A percentile compares a stretch with the other conserved stretches of the same genome.
These are phyloP conservation scores for Ashinkailepas kermadecensis DNA, from an alignment of 2,888 invertebrate species.

Conservation along the genomic window DNA sequence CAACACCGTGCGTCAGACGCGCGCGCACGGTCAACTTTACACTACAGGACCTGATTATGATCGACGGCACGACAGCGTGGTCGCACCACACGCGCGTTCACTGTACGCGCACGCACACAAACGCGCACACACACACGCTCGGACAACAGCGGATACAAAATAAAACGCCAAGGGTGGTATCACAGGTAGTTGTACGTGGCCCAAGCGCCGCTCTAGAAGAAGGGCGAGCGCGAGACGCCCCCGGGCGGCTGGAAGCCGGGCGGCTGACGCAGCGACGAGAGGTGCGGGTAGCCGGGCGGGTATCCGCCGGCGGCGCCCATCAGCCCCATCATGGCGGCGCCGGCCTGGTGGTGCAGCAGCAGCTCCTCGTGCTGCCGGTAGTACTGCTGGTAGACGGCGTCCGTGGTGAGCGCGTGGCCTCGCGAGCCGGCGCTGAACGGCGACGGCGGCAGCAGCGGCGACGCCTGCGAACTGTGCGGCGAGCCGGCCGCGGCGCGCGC, in stretches of 20 bases:
- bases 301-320: slow-evolving; percentile 6
- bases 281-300: slow-evolving; percentile 20
- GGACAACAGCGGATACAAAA: background rate
- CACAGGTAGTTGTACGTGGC: slow-evolving; percentile 15
- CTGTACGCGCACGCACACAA: background rate
- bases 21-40: background rate
- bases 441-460: background rate
- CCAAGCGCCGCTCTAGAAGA: background rate
- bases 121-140: background rate
- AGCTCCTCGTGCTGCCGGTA: slow-evolving; percentile 8
- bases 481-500: slow-evolving; percentile 6
- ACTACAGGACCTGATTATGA: slow-evolving; percentile 1
- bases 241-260: slow-evolving; percentile 18
- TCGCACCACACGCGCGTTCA: background rate
- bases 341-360: slow-evolving; percentile 10
- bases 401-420: background rate
- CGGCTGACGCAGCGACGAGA: slow-evolving; percentile 19
- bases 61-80: background rate
- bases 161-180: too few relatives aligned
- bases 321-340: background rate
- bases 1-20: background rate
- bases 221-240: slow-evolving; percentile 5
- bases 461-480: slow-evolving; percentile 1
- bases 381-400: background rate
- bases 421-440: background rate